Base-by-base conservation (phyloP, 2,888 invertebrate species). In the Osmoderma eremita region DNA sequence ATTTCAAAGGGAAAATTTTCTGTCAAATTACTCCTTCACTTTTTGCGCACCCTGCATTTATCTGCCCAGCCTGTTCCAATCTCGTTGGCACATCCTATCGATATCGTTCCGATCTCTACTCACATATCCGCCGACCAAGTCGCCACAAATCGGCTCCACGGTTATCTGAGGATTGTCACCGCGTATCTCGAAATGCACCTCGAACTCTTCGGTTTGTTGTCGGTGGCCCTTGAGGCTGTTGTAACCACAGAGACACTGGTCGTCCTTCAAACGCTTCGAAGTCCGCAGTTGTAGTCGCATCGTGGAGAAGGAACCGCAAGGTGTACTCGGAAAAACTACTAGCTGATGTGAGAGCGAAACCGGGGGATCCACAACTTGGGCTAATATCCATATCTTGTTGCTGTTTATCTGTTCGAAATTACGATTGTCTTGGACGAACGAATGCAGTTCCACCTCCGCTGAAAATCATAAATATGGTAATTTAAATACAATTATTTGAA, bases 291-390 rank as follows among this genome's bases (percentile, higher is more conserved):
- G 67, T 6, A 76, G 67, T 1, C 38, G 62, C 72, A 74, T 72
- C 3, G 69, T 63, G 2, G 76, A 74, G 51, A 72, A 75, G 0
- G 78, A 78, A 0, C 76, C 77, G 45, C 77, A 74, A 3, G 78
- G 77, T 4, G 78, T 78, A 30, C 73, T 72, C 0, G 76, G 77
- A 51, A 77, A 74, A 30, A 68, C 68, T 0, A 76, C 63, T n/a
- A 68, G 67, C 63, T 75, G 74, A 30, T 74, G 71, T 0, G 75
- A 74, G 6, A 76, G 63, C 5, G 71, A 70, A 51, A 72, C 72
- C 3, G 71, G 51, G 3, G 73, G 74, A 24, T 70, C 73, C 10
- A 72, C 39, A 3, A 75, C 63, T 3, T 61, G 67, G 1, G 71
- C 70, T 62, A 50, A 63, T 1, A 76, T 18, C 67, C 67, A 69